Conservation (phyloP, 92 coral and sea anemone species). For the Actinostola sp. region DNA sequence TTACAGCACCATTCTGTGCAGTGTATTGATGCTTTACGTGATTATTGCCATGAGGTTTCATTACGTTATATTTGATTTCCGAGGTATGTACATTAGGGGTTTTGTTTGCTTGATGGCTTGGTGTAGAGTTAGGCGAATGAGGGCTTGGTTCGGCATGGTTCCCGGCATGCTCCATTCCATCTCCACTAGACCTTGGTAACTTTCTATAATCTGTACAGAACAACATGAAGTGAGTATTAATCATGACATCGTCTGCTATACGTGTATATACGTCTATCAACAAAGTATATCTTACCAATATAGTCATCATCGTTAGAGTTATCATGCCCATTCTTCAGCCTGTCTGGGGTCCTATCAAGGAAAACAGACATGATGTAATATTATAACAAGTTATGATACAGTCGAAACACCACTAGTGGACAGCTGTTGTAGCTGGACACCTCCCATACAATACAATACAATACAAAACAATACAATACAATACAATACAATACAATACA, state of each 20-base stretch:
- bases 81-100: not conserved
- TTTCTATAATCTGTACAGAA: conserved; percentile 78
- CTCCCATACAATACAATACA: too few species aligned
- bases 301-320: not conserved
- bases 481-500: too few species aligned
- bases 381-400: not conserved
- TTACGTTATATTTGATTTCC: too few species aligned
- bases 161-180: conserved; percentile 88
- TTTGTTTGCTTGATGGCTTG: conserved; percentile 2
- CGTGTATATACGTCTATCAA: too few species aligned
- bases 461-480: too few species aligned
- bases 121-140: not conserved
- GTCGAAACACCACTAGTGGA: too few species aligned
- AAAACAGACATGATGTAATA: too few species aligned
- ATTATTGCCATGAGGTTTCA: not conserved
- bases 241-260: too few species aligned
- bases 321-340: not conserved
- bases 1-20: not conserved
- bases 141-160: conserved; percentile 6
- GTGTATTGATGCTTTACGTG: too few species aligned
- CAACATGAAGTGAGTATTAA: not conserved
- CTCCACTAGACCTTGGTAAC: conserved; percentile 96
- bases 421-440: too few species aligned
- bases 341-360: not conserved
- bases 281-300: conserved; percentile 9